Conservation (phyloP, 2,113 vertebrate species). For the Peromyscus polionotus region DNA sequence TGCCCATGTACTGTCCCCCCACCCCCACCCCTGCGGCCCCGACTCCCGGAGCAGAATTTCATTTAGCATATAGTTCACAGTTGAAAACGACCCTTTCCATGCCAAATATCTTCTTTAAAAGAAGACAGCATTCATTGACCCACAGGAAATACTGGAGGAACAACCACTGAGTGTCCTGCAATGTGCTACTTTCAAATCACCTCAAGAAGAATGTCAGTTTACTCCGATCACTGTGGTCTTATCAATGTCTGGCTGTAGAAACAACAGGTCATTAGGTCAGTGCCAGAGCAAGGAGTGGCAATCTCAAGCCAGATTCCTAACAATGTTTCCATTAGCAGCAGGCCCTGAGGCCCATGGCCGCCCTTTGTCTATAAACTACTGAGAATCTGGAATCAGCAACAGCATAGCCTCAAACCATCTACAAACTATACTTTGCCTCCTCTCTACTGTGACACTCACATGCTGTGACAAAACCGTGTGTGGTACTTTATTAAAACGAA, state of each 20-base stretch:
- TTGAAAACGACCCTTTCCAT: not conserved
- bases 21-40: not conserved
- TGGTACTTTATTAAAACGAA: not conserved
- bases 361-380: not conserved
- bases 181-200: not conserved
- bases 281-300: conserved; percentile 38
- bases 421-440: not conserved
- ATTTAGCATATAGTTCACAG: not conserved
- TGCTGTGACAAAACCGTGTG: not conserved
- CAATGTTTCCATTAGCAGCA: conserved; percentile 24
- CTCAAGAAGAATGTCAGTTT: not conserved
- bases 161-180: not conserved
- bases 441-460: not conserved
- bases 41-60: not conserved
- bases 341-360: not conserved
- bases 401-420: not conserved
- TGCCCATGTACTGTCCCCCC: not conserved
- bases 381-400: not conserved
- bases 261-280: conserved; percentile 55
- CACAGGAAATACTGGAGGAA: not conserved
- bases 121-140: not conserved
- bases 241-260: not conserved
- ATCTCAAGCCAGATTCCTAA: not conserved
- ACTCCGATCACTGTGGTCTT: not conserved
- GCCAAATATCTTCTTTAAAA: conserved; percentile 26